Evolutionary conservation across 1,140 invertebrate genomes (phyloP), one percentile per base, ranked within the genome.

Genomic region (Heliconius eleuchia): DNA sequence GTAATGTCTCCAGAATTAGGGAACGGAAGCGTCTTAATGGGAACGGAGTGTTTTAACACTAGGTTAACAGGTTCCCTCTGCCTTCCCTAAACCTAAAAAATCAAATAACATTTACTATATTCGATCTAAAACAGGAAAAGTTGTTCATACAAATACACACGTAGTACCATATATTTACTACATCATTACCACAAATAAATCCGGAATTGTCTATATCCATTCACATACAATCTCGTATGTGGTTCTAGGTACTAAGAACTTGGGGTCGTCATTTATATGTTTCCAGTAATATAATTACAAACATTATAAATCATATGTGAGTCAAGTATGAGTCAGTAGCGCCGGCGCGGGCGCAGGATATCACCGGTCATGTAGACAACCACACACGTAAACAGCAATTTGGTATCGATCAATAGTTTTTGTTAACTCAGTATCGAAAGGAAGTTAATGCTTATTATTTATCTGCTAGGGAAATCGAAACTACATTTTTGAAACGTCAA

Each of bases 371-470:
- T 87, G 89, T 89, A 90, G 89, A 90, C 90, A 88, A 87, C 89
- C 90, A 90, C 90, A 90, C 90, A 88, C 88, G 89, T 88, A 93
- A 91, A 92, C 86, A 91, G 85, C 87, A 89, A 91, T 91, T 91
- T 86, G 83, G 86, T 89, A 88, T 89, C 87, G 90, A 92, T 91
- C 85, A 83, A 84, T 86, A 81, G 79, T 91, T 92, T 91, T 90
- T 87, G 81, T 84, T 78, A 76, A 39, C 83, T 77, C 80, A 85
- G 81, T 88, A 87, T 88, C 85, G 88, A 83, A 76, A 83, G 79
- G 81, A 78, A 75, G 76, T 78, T 78, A 70, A 78, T 79, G 70
- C 60, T 52, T 66, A 30, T 30, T 66, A 66, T 66, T 66, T 23
- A 66, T 66, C 11, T 3, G n/a, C 27, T 27, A 66, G 57, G 23